Conservation (phyloP, 2,113 vertebrate species). For the Otis tarda region DNA sequence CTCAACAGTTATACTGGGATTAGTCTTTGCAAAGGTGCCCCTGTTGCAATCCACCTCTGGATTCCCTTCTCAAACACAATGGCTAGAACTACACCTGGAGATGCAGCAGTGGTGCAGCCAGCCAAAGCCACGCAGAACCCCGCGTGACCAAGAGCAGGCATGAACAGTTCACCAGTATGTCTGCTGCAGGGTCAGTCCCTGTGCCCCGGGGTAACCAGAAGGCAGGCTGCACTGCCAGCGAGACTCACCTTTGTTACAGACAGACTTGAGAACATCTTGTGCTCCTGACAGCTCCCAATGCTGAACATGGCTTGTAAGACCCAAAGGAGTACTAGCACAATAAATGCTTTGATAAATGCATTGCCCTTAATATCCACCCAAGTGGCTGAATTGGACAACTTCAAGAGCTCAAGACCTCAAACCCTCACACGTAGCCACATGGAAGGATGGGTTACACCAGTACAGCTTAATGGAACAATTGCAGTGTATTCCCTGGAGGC, state of each 20-base stretch:
- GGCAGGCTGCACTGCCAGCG: too few species aligned
- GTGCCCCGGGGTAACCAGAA: neutral
- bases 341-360: neutral
- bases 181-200: neutral
- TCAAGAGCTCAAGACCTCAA: neutral
- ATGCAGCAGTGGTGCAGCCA: neutral
- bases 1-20: neutral
- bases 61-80: neutral
- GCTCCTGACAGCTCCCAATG: neutral
- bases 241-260: neutral
- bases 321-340: neutral
- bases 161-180: neutral
- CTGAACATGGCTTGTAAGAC: neutral
- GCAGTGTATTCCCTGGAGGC: neutral
- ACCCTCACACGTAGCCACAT: neutral
- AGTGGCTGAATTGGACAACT: neutral
- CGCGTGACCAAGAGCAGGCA: neutral
- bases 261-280: neutral
- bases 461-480: neutral
- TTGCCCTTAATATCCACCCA: neutral
- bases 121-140: neutral
- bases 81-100: neutral
- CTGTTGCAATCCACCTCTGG: neutral
- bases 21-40: neutral
- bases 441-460: neutral